A percentile compares a stretch with the other conserved stretches of the same genome.
Conservation (phyloP, 2,113 vertebrate genomes). For the Mesocricetus auratus region DNA sequence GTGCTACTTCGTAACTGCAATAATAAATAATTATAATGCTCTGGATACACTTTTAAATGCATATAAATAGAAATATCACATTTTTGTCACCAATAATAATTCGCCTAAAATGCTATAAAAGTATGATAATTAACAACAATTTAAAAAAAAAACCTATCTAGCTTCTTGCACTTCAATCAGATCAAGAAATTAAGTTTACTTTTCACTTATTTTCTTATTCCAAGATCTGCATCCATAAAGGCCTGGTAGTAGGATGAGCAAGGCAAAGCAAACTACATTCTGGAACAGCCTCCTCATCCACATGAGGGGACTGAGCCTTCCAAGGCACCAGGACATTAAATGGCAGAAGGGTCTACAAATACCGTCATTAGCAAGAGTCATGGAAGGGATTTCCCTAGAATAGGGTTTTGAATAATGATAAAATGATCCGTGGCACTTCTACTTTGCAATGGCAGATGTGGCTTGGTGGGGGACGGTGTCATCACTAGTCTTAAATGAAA, state of each 20-base stretch:
- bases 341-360: constrained; percentile 84
- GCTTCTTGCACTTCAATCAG: constrained; percentile 76
- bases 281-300: constrained; percentile 80
- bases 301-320: constrained; percentile 80
- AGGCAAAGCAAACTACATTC: constrained; percentile 77
- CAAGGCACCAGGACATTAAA: constrained; percentile 83
- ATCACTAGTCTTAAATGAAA: constrained; percentile 86
- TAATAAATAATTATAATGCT: constrained; percentile 68
- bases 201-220: constrained; percentile 80
- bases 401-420: constrained; percentile 85
- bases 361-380: constrained; percentile 85
- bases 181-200: constrained; percentile 79
- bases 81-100: constrained; percentile 77
- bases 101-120: constrained; percentile 77
- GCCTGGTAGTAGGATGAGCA: constrained; percentile 80
- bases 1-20: constrained; percentile 71
- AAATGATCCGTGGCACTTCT: constrained; percentile 86
- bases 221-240: constrained; percentile 79
- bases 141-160: constrained; percentile 73
- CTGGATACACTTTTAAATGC: constrained; percentile 74
- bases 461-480: constrained; percentile 86
- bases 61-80: constrained; percentile 80
- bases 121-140: constrained; percentile 60
- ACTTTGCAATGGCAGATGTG: constrained; percentile 86
- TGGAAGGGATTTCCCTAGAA: constrained; percentile 85